A percentile compares a stretch with the other conserved stretches of the same genome.
These are phyloP conservation scores for Pachycephala philippinensis DNA, from an alignment of 2,113 vertebrate species.

Conservation along the genomic window DNA sequence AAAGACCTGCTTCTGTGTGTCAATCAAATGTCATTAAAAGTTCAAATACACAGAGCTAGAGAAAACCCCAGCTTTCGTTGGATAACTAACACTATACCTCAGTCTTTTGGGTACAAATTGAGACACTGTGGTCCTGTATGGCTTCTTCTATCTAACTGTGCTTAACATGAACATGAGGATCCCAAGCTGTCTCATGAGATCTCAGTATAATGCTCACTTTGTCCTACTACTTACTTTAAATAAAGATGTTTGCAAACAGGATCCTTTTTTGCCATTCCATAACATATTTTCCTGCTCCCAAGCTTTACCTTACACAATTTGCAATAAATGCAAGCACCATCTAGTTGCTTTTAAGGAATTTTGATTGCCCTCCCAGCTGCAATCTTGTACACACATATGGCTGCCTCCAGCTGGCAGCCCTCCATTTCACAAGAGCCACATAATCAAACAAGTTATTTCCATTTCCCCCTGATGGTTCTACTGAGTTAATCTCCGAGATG, in stretches of 20 bases:
- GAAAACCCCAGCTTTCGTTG: neutral
- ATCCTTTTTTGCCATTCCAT: neutral
- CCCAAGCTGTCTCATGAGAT: neutral
- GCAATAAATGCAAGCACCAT: neutral
- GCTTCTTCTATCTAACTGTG: neutral
- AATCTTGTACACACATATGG: neutral
- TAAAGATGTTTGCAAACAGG: neutral
- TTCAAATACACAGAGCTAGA: neutral
- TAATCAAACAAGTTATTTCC: neutral
- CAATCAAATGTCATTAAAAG: neutral
- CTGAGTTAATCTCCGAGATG: neutral
- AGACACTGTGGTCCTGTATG: neutral
- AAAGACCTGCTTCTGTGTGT: neutral
- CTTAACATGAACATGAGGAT: neutral
- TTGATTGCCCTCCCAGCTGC: neutral
- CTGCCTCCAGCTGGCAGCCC: slow-evolving; percentile 22
- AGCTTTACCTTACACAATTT: neutral
- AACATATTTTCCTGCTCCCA: neutral
- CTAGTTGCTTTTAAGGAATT: slow-evolving; percentile 7
- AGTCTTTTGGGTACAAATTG: neutral
- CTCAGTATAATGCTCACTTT: neutral
- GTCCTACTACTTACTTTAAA: neutral
- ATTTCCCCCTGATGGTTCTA: neutral
- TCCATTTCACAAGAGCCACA: neutral
- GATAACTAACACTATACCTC: neutral